phyloP scores from a whole-genome alignment of 2,888 invertebrate species.

The Xanthostigma xanthostigma region DNA sequence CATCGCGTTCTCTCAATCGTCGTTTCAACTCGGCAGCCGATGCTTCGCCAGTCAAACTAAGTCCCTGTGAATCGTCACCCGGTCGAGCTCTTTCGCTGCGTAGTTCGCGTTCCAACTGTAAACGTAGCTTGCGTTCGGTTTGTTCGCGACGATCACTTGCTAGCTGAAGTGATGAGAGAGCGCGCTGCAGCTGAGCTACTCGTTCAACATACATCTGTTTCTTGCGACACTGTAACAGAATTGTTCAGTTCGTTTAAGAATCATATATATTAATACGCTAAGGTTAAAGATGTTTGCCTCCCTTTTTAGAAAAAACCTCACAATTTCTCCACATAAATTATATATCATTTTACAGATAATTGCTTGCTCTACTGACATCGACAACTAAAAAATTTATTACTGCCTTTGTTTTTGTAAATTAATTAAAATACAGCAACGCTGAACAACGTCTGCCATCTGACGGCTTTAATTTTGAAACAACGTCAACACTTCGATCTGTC shows the following conservation, averaged over 20 bases:
- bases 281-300: neutral
- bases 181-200: constrained; percentile 68
- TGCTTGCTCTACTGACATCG: too few relatives aligned
- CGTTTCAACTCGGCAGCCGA: constrained; percentile 45
- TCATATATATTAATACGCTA: neutral
- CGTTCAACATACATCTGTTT: constrained; percentile 74
- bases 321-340: too few relatives aligned
- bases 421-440: too few relatives aligned
- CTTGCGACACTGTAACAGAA: constrained; percentile 51
- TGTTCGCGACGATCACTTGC: constrained; percentile 75
- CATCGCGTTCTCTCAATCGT: constrained; percentile 49
- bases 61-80: constrained; percentile 16
- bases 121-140: constrained; percentile 68
- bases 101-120: constrained; percentile 74
- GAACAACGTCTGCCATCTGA: too few relatives aligned
- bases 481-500: too few relatives aligned
- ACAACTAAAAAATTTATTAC: too few relatives aligned
- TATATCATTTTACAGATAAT: too few relatives aligned
- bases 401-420: too few relatives aligned
- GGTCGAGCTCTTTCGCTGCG: constrained; percentile 40
- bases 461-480: too few relatives aligned
- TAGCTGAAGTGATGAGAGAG: constrained; percentile 63
- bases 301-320: too few relatives aligned
- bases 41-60: constrained; percentile 31
- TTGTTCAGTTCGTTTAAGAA: neutral